Evolutionary conservation across 1,140 invertebrate species (phyloP).

Genomic region (Eurytemora carolleeae): DNA sequence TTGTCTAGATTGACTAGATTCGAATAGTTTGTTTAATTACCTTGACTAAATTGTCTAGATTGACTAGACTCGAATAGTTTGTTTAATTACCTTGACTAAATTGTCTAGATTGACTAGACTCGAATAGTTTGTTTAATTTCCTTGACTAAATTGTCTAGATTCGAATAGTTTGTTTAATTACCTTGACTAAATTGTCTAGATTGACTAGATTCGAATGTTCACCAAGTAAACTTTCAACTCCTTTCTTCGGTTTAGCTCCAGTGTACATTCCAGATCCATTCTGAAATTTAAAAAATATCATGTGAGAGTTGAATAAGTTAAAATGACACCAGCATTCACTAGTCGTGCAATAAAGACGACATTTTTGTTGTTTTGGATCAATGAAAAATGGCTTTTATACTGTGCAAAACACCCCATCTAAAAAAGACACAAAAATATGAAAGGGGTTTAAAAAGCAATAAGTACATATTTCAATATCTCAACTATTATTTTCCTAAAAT

Average conservation of each 20-base stretch:
- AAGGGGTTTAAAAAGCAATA: too few species aligned
- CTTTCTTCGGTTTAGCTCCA: slow-evolving; percentile 40
- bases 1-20: background rate
- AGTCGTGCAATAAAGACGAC: too few species aligned
- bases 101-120: background rate
- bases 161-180: background rate
- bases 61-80: background rate
- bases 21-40: background rate
- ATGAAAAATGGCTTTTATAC: too few species aligned
- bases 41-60: background rate
- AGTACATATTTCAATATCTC: too few species aligned
- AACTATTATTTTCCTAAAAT: too few species aligned
- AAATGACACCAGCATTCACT: too few species aligned
- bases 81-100: background rate
- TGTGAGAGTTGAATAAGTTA: too few species aligned
- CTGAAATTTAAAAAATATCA: too few species aligned
- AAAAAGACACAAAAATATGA: too few species aligned
- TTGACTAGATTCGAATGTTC: slow-evolving; percentile 84
- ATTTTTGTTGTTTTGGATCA: too few species aligned
- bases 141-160: slow-evolving; percentile 71
- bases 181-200: slow-evolving; percentile 64
- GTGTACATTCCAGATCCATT: too few species aligned
- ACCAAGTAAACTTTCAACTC: slow-evolving; percentile 74
- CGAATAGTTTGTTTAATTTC: background rate
- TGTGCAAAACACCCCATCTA: too few species aligned